Conservation (phyloP, 2,113 vertebrate genomes). For the Phaethornis superciliosus region DNA sequence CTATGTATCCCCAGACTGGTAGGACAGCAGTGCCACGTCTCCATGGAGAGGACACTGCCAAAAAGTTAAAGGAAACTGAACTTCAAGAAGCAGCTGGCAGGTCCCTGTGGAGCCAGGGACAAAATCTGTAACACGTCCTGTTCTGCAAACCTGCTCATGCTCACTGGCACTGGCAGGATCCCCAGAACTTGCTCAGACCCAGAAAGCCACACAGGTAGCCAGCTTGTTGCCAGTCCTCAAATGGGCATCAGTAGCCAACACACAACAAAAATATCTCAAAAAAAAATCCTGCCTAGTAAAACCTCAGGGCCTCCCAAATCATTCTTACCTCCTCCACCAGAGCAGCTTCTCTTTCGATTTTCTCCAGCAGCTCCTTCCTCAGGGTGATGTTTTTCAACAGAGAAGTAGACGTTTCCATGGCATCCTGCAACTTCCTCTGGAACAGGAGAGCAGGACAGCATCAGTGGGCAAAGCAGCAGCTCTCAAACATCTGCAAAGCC, state of each 20-base stretch:
- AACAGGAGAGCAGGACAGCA: conserved; percentile 10
- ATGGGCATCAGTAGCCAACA: not conserved
- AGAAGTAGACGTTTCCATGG: conserved; percentile 8
- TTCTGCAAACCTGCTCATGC: not conserved
- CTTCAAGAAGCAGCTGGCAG: not conserved
- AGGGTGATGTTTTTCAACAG: conserved; percentile 72
- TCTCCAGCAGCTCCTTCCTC: conserved; percentile 72
- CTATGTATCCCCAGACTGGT: not conserved
- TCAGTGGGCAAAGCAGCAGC: not conserved
- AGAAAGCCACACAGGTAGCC: not conserved
- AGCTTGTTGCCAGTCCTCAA: not conserved
- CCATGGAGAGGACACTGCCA: not conserved
- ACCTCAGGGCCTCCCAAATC: not conserved
- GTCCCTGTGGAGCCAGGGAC: not conserved
- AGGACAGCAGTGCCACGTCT: not conserved
- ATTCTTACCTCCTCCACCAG: conserved; percentile 72
- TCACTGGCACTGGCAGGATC: not conserved
- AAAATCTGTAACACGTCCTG: not conserved
- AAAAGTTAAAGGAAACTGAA: not conserved
- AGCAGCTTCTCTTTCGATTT: conserved; percentile 69
- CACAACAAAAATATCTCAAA: not conserved
- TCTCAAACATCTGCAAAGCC: not conserved
- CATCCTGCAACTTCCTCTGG: conserved; percentile 75
- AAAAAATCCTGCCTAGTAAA: not conserved
- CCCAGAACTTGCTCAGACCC: not conserved